A percentile compares a stretch with the other conserved stretches of the same genome.
Evolutionary conservation across 2,888 invertebrate genomes (phyloP).

Genomic region (Criorhina ranunculi): DNA sequence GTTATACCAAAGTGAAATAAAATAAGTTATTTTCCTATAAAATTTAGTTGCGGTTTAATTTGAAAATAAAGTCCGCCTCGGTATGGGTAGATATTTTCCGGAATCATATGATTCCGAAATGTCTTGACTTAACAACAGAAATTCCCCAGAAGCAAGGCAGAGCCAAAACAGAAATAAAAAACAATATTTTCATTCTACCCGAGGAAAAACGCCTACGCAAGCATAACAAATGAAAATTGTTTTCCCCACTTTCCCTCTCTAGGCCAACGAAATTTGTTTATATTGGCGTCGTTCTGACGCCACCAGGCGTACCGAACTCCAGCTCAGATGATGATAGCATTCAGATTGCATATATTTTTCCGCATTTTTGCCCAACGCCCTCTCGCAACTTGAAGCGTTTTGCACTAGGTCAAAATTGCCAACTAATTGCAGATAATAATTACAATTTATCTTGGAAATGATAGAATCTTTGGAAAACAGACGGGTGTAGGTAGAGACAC

Average conservation of each 20-base stretch:
- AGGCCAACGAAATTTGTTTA: slow-evolving; percentile 11
- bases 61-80: slow-evolving; percentile 20
- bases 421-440: slow-evolving; percentile 58
- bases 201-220: slow-evolving; percentile 39
- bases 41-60: slow-evolving; percentile 19
- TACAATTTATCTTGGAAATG: slow-evolving; percentile 24
- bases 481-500: slow-evolving; percentile 28
- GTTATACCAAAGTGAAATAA: slow-evolving; percentile 1
- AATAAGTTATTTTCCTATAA: slow-evolving; percentile 8
- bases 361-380: slow-evolving; percentile 9
- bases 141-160: slow-evolving; percentile 15
- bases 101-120: slow-evolving; percentile 27
- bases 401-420: slow-evolving; percentile 61
- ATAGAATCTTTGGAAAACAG: slow-evolving; percentile 20
- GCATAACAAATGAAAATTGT: slow-evolving; percentile 27
- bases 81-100: too few species aligned
- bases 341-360: slow-evolving; percentile 13
- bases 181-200: slow-evolving; percentile 35
- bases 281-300: slow-evolving; percentile 45
- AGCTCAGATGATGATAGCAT: slow-evolving; percentile 9
- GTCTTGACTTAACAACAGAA: slow-evolving; percentile 28
- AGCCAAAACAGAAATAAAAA: not conserved
- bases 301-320: not conserved
- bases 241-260: slow-evolving; percentile 16
- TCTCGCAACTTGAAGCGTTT: slow-evolving; percentile 22